Evolutionary conservation across 2,797 vertebrate genomes (phyloP).

Genomic region (Oreortyx pictus): DNA sequence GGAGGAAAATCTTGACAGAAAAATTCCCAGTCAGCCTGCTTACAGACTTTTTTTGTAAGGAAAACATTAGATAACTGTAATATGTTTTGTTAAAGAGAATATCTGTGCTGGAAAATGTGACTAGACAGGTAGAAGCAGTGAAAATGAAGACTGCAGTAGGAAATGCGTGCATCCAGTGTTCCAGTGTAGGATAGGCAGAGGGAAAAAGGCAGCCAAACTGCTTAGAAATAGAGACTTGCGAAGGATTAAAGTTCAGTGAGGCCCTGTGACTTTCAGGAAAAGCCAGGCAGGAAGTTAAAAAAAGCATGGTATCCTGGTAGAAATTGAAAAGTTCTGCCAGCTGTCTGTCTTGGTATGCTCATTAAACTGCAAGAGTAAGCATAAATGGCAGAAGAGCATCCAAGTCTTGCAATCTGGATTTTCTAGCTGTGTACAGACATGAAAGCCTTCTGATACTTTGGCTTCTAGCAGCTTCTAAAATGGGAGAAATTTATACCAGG

Average conservation of each 20-base stretch:
- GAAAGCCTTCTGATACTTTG: neutral
- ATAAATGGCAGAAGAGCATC: neutral
- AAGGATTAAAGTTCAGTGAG: neutral
- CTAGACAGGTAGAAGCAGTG: neutral
- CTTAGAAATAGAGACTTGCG: neutral
- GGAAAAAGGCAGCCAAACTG: rapidly evolving
- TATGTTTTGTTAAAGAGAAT: neutral
- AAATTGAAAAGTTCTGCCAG: neutral
- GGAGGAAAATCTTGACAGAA: neutral
- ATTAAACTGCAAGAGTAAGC: neutral
- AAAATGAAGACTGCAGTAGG: neutral
- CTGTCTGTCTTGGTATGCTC: neutral
- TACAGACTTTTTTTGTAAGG: neutral
- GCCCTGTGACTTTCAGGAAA: neutral
- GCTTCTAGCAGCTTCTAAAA: neutral
- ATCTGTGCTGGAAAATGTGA: neutral
- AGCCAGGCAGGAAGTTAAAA: neutral
- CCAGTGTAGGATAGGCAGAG: neutral
- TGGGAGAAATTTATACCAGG: neutral
- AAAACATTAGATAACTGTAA: neutral
- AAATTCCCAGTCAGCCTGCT: neutral
- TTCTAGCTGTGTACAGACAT: neutral
- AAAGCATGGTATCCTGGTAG: neutral
- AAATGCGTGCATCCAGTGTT: neutral
- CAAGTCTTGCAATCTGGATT: neutral